Evolutionary conservation across 1,140 invertebrate genomes (phyloP), one percentile per base, ranked within the genome.

Genomic region (Rhynchophorus ferrugineus): DNA sequence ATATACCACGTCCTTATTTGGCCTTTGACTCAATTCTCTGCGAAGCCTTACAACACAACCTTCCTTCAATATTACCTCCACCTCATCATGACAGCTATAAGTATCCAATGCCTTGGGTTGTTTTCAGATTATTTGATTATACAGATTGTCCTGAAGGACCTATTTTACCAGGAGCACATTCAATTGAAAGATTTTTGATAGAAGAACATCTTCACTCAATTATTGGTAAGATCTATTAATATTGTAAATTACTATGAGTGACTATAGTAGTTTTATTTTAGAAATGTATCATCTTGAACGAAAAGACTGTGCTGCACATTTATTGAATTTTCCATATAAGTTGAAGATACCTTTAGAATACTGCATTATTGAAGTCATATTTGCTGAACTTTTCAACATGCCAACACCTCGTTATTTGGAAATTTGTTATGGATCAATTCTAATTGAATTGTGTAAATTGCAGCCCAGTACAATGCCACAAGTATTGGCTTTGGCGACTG

Each of bases 391-490:
- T 24, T 98, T 99, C 63, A 84, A 89, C 63, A 78, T 99, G 64
- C 97, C 97, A 0, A 78, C 83, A 5, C 84, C 89, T 3, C 77
- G 88, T 48, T 89, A 91, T 71, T 68, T 97, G 33, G 93, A 98
- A 70, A 86, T 99, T 33, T 89, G 86, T 61, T 98, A 98, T 68
- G 95, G 95, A 0, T 93, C 94, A 3, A 84, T 97, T 49, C 73
- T 99, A 11, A 94, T 99, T 64, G 96, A 99, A 71, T 70, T 99
- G 29, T 99, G 96, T 71, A 98, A 98, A 73, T 74, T 96, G 7
- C 91, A 97, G 65, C 93, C 95, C 5, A 88, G 89, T 3, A 93
- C 91, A 8, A 92, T 99, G 86, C 96, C 96, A 6, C 94, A 97
- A 76, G 94, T 95, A 38, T 73, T 99, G 45, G 96, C 95, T 9